Base-by-base conservation (phyloP, 1,140 invertebrate species). In the Pararge aegeria region DNA sequence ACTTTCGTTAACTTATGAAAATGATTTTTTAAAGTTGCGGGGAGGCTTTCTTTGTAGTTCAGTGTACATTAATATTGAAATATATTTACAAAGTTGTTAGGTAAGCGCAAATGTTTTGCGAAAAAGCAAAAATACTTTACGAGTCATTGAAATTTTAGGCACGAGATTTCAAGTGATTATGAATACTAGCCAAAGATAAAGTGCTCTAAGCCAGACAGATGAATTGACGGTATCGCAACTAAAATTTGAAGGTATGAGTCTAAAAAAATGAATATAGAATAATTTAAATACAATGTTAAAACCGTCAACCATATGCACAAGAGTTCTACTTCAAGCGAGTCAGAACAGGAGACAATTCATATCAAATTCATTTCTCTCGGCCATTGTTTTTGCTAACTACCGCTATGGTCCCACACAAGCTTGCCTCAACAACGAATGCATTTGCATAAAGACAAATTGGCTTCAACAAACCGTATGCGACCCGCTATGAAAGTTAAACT, bases 341-440 rank as follows among this genome's bases (percentile, higher is more conserved):
- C 20, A 30, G 46, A 18, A 54, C 44, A 64, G 30, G 52, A 64
- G 42, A 56, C 29, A 56, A 21, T 62, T 59, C 56, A 61, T 60
- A 58, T 65, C 50, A 27, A 64, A 70, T 62, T 62, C 52, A 60
- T 61, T 64, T 53, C 52, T 53, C 34, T 37, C 34, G 65, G 67
- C 67, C 65, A 67, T 53, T 65, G 62, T 66, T 68, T 70, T 67
- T 70, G 57, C 64, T 59, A 71, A 66, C 66, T 44, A 55, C 54
- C 50, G 55, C 54, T 34, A 57, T 37, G 50, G 61, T 38, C 60
- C 21, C 59, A 49, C 61, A 58, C 66, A 62, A 72, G 54, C 58
- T 54, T 44, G 55, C 34, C 60, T 44, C 53, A 65, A 61, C 56
- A 63, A 24, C 60, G 19, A 52, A 61, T 57, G 58, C 63, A 65